phyloP scores from a whole-genome alignment of 2,797 vertebrate species.

The Nothura maculosa region DNA sequence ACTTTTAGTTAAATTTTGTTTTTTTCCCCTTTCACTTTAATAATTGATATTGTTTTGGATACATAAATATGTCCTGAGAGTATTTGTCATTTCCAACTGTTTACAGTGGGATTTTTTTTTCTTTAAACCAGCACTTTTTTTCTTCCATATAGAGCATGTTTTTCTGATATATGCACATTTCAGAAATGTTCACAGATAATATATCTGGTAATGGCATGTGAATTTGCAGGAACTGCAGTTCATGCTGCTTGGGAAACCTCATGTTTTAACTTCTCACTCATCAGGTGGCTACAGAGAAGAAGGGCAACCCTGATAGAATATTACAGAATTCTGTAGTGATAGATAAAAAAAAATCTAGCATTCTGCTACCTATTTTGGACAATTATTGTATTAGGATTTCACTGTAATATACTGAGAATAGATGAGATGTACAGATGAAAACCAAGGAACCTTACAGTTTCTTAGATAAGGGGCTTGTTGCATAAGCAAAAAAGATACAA shows the following conservation, averaged over 20 bases:
- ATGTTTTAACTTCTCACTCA: slow-evolving; percentile 41
- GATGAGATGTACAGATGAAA: neutral
- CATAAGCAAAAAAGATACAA: neutral
- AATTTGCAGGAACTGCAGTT: slow-evolving; percentile 20
- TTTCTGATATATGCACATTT: slow-evolving; percentile 24
- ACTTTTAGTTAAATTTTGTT: slow-evolving; percentile 68
- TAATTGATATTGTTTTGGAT: slow-evolving; percentile 78
- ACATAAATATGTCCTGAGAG: slow-evolving; percentile 76
- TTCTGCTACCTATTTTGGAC: neutral
- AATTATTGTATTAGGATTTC: neutral
- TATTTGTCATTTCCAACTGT: slow-evolving; percentile 74
- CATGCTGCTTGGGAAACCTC: slow-evolving; percentile 5
- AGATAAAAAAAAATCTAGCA: neutral
- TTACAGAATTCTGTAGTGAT: neutral
- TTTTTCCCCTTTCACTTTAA: slow-evolving; percentile 44
- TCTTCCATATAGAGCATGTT: neutral
- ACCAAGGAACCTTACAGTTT: neutral
- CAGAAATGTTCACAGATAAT: slow-evolving; percentile 39
- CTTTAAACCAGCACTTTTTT: slow-evolving; percentile 20
- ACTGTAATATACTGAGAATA: neutral
- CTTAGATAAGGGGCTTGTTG: neutral
- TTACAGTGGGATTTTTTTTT: slow-evolving; percentile 61
- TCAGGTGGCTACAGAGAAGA: neutral
- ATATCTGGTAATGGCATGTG: slow-evolving; percentile 28
- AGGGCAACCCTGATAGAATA: neutral